Evolutionary conservation across 1,140 invertebrate genomes (phyloP).

Genomic region (Drosophila ficusphila): DNA sequence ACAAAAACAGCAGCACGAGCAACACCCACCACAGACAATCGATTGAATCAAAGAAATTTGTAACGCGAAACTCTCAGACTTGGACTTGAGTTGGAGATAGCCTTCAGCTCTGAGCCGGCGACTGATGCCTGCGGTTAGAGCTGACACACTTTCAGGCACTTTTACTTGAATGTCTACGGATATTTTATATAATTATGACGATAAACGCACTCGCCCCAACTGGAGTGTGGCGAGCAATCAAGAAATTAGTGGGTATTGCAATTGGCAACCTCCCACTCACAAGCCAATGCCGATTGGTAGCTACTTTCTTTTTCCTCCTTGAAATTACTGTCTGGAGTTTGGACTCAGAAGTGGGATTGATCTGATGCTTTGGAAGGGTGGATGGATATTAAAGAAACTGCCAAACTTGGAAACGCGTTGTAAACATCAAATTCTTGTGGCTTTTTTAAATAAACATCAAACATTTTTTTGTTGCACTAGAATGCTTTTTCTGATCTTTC

Average conservation of each 20-base stretch:
- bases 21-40: conserved; percentile 41
- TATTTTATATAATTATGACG: conserved; percentile 32
- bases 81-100: conserved; percentile 4
- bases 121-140: conserved; percentile 42
- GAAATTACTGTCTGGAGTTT: background rate
- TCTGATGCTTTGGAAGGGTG: background rate
- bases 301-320: conserved; percentile 36
- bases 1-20: background rate
- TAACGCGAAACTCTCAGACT: conserved; percentile 23
- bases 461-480: no score
- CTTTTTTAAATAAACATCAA: no score
- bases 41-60: conserved; percentile 53
- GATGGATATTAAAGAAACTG: no score
- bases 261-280: conserved; percentile 23
- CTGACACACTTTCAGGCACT: conserved; percentile 52
- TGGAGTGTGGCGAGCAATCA: conserved; percentile 46
- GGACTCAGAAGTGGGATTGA: background rate
- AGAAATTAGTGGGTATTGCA: conserved; percentile 48
- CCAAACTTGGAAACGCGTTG: no score
- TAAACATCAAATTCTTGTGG: no score
- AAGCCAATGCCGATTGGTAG: background rate
- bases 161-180: conserved; percentile 35
- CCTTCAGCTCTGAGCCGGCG: conserved; percentile 33
- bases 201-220: conserved; percentile 14
- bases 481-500: no score